A percentile compares a stretch with the other conserved stretches of the same genome.
Evolutionary conservation across 2,888 invertebrate species (phyloP).

Genomic region (Carpatolechia fugitivella): DNA sequence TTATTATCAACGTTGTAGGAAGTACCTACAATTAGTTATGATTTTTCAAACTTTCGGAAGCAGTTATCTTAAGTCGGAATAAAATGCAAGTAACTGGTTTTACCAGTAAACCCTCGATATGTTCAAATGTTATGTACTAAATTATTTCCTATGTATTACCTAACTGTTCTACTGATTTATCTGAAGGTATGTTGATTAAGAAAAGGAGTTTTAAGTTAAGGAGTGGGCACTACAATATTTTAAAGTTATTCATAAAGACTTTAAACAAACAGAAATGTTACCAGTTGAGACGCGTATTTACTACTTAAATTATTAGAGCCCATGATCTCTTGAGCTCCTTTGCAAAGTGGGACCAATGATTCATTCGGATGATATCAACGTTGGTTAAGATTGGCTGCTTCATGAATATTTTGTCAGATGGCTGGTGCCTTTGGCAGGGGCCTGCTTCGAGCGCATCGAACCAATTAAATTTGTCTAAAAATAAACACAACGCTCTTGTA

Average conservation of each 20-base stretch:
- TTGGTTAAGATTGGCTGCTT: conserved; percentile 13
- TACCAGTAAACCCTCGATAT: too few relatives aligned
- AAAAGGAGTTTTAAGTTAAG: conserved; percentile 33
- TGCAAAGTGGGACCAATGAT: conserved; percentile 66
- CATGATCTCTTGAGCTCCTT: conserved; percentile 45
- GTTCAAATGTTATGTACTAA: too few relatives aligned
- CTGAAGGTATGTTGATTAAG: conserved; percentile 34
- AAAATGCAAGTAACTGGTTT: too few relatives aligned
- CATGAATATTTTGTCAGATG: not conserved
- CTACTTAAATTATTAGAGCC: conserved; percentile 8
- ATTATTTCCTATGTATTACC: conserved; percentile 27
- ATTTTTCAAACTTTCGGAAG: too few relatives aligned
- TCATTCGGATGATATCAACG: conserved; percentile 34
- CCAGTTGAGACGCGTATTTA: not conserved
- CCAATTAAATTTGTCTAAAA: too few relatives aligned
- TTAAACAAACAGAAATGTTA: not conserved
- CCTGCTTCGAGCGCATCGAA: too few relatives aligned
- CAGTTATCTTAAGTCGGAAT: too few relatives aligned
- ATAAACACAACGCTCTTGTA: too few relatives aligned
- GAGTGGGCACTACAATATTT: conserved; percentile 6
- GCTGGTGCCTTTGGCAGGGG: not conserved
- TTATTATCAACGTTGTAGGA: too few relatives aligned
- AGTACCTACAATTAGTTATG: too few relatives aligned
- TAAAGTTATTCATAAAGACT: conserved; percentile 10
- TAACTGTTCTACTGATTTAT: conserved; percentile 36